Conservation (phyloP, 2,113 vertebrate species). For the Anguilla rostrata region DNA sequence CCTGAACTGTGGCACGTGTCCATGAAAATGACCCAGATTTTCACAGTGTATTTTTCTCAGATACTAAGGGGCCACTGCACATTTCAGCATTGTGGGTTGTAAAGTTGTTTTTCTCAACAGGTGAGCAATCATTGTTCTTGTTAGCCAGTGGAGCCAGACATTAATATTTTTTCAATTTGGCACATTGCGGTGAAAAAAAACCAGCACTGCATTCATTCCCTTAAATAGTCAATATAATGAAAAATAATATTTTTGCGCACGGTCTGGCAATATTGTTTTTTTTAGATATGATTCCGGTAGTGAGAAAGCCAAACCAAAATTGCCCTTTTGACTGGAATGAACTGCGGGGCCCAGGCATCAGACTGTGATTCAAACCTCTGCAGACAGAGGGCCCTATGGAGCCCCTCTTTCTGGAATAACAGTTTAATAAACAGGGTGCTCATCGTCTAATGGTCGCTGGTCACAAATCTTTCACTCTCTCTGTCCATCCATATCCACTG, state of each 20-base stretch:
- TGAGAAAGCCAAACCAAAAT: not conserved
- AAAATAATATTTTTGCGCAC: not conserved
- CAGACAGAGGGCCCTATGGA: slow-evolving; percentile 4
- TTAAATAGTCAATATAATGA: not conserved
- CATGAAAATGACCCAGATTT: not conserved
- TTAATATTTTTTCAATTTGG: too few species aligned
- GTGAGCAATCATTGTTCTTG: not conserved
- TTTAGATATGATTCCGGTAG: not conserved
- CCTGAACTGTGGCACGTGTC: not conserved
- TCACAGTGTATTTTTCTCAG: not conserved
- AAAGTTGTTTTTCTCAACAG: not conserved
- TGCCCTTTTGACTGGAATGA: not conserved
- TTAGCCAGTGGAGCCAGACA: not conserved
- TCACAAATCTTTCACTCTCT: slow-evolving; percentile 2
- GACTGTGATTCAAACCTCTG: not conserved
- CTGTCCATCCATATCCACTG: not conserved
- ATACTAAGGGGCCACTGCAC: not conserved
- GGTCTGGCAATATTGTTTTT: not conserved
- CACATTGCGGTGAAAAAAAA: too few species aligned
- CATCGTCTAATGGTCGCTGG: not conserved
- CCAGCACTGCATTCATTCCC: not conserved
- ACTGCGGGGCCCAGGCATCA: not conserved
- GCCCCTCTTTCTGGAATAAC: slow-evolving; percentile 10
- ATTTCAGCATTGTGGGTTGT: not conserved
- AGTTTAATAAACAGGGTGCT: not conserved